Percentiles rank a stretch among this genome's conserved stretches.
Conservation (phyloP, 92 coral and sea anemone species). For the Zoanthus gigantus region DNA sequence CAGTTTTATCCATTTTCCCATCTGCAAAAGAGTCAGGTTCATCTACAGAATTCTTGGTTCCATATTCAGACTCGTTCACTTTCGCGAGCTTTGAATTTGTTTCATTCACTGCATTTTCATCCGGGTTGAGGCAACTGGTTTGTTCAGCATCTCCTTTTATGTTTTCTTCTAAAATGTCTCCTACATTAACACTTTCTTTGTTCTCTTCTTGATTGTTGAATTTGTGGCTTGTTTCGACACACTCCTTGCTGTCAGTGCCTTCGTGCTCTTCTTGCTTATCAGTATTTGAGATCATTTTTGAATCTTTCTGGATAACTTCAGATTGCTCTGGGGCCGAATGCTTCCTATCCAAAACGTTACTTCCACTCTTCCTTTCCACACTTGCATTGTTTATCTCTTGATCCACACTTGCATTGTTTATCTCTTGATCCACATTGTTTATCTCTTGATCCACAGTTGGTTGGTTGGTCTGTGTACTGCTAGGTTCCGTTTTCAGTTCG, state of each 20-base stretch:
- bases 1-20: background rate
- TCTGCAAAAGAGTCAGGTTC: background rate
- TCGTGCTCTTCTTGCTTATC: background rate
- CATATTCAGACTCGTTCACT: background rate
- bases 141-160: background rate
- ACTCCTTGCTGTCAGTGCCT: background rate
- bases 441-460: background rate
- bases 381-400: background rate
- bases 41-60: background rate
- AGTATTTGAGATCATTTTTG: background rate
- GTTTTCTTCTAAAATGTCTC: background rate
- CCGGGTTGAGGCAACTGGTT: background rate
- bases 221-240: background rate
- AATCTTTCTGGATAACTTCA: background rate
- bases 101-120: background rate
- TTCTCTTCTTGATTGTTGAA: background rate
- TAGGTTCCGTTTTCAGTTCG: background rate
- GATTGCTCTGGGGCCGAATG: background rate
- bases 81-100: background rate
- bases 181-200: background rate
- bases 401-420: background rate
- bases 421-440: background rate
- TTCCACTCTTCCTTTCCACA: background rate
- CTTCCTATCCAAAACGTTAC: background rate
- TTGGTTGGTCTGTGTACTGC: background rate